Percentiles rank a stretch among this genome's conserved stretches.
These are phyloP conservation scores for Meganola albula DNA, from an alignment of 2,888 invertebrate species.

Conservation along the genomic window DNA sequence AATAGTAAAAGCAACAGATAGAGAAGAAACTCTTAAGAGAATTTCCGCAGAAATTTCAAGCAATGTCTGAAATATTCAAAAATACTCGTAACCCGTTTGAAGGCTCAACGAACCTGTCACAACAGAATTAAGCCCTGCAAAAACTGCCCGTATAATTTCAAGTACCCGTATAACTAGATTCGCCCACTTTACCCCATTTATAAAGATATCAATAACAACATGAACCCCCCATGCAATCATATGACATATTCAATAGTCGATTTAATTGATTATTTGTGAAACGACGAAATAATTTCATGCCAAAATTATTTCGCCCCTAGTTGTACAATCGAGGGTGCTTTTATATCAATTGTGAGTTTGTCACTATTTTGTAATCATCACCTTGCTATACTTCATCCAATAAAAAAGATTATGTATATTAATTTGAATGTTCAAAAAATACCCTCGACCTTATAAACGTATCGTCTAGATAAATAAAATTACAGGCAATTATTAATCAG, in stretches of 20 bases:
- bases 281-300: slow-evolving; percentile 47
- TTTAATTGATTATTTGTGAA: slow-evolving; percentile 71
- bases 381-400: too few relatives aligned
- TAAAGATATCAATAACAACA: slow-evolving; percentile 73
- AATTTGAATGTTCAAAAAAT: too few relatives aligned
- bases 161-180: slow-evolving; percentile 65
- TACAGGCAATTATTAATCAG: too few relatives aligned
- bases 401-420: too few relatives aligned
- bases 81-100: slow-evolving; percentile 34
- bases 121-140: slow-evolving; percentile 40
- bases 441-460: too few relatives aligned
- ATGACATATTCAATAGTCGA: slow-evolving; percentile 49
- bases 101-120: slow-evolving; percentile 54
- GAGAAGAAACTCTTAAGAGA: too few relatives aligned
- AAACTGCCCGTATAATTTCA: slow-evolving; percentile 65
- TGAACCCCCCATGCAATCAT: slow-evolving; percentile 45
- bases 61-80: too few relatives aligned
- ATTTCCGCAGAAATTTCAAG: too few relatives aligned
- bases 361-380: not conserved
- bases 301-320: slow-evolving; percentile 45
- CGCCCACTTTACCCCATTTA: slow-evolving; percentile 68
- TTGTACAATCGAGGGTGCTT: slow-evolving; percentile 20
- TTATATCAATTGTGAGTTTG: slow-evolving; percentile 5
- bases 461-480: too few relatives aligned
- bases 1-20: too few relatives aligned